Conservation (phyloP, 2,888 invertebrate species). For the Xylocampa areola region DNA sequence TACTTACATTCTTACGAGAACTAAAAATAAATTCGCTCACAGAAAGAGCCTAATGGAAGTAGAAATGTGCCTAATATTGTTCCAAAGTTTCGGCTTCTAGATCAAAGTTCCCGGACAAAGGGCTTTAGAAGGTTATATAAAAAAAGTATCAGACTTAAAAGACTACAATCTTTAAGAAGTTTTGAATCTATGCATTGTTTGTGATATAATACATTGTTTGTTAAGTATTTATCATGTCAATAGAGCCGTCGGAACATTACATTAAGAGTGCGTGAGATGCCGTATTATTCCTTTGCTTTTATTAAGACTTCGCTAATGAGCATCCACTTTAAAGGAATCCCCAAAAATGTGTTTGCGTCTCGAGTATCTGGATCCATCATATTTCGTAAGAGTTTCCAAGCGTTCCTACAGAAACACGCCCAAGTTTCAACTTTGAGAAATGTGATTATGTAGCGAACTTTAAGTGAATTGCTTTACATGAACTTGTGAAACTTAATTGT, state of each 20-base stretch:
- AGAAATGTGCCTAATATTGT: conserved; percentile 54
- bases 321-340: conserved; percentile 61
- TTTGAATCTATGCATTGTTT: conserved; percentile 24
- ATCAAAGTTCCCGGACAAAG: conserved; percentile 50
- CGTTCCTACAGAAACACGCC: conserved; percentile 63
- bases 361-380: conserved; percentile 69
- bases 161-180: conserved; percentile 20
- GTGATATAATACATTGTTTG: conserved; percentile 27
- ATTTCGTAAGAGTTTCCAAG: conserved; percentile 64
- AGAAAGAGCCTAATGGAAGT: conserved; percentile 50
- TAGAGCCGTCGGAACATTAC: conserved; percentile 39
- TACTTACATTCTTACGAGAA: conserved; percentile 52
- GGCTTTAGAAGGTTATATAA: conserved; percentile 39
- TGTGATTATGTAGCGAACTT: conserved; percentile 83
- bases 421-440: conserved; percentile 77
- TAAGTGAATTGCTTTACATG: conserved; percentile 84
- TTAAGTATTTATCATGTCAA: conserved; percentile 38
- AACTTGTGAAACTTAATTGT: conserved; percentile 83
- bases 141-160: conserved; percentile 26
- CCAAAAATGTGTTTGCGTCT: conserved; percentile 65
- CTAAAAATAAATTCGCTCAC: conserved; percentile 55
- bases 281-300: conserved; percentile 44
- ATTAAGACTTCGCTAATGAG: conserved; percentile 63
- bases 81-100: conserved; percentile 54
- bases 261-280: conserved; percentile 33